These are phyloP conservation scores for Onthophagus taurus DNA, from an alignment of 1,140 invertebrate species.

Conservation along the genomic window DNA sequence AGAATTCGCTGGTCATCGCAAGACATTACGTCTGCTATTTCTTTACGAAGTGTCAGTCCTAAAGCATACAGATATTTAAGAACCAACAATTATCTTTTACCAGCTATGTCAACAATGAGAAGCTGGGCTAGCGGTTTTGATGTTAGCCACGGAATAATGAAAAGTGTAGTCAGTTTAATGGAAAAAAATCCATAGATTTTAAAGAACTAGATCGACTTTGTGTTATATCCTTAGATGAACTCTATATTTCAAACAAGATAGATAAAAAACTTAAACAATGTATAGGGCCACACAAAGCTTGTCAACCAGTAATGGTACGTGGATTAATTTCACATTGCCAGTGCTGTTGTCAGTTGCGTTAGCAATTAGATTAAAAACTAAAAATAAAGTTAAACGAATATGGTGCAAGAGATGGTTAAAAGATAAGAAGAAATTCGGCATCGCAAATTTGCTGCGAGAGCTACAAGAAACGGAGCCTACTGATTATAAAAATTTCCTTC, in stretches of 20 bases:
- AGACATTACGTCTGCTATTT: conserved; percentile 16
- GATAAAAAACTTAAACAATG: background rate
- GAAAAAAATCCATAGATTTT: conserved; percentile 3
- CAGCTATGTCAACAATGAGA: conserved; percentile 17
- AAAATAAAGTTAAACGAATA: no score
- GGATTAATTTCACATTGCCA: conserved; percentile 6
- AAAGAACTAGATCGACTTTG: background rate
- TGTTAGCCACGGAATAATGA: conserved; percentile 8
- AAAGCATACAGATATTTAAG: conserved; percentile 18
- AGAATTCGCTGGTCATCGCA: conserved; percentile 8
- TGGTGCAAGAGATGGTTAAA: no score
- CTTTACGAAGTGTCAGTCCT: conserved; percentile 14
- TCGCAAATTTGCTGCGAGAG: no score
- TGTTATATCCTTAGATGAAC: conserved; percentile 7
- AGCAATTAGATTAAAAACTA: no score
- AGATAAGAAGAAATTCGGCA: no score
- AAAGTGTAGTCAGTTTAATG: conserved; percentile 11
- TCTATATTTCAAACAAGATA: conserved; percentile 3
- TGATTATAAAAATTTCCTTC: no score
- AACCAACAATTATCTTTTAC: conserved; percentile 12
- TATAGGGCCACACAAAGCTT: background rate
- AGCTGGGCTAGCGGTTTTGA: conserved; percentile 12
- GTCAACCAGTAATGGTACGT: conserved; percentile 1
- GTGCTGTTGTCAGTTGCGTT: no score
- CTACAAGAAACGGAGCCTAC: no score